These are phyloP conservation scores for Casuarius casuarius DNA, from an alignment of 2,113 vertebrate species.

Conservation along the genomic window DNA sequence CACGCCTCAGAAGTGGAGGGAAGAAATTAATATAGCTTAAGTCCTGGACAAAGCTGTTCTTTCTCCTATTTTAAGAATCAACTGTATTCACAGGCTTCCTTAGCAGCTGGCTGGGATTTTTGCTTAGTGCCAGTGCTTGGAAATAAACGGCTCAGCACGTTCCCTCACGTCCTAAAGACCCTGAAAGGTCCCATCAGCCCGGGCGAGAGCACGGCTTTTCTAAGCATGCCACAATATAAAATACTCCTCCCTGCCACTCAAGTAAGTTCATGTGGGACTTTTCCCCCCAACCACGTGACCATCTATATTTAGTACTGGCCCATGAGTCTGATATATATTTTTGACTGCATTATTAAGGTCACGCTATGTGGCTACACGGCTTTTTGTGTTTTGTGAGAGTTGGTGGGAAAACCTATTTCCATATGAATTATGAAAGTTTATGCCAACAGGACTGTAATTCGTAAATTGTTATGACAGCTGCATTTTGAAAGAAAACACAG, in stretches of 20 bases:
- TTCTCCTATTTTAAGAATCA: neutral
- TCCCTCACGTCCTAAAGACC: conserved; percentile 18
- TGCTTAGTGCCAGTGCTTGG: neutral
- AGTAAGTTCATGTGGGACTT: neutral
- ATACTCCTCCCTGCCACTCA: neutral
- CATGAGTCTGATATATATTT: rapidly evolving
- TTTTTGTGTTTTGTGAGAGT: neutral
- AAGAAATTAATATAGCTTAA: neutral
- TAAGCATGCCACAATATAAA: neutral
- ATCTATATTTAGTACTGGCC: neutral
- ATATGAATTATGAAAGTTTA: neutral
- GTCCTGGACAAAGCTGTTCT: neutral
- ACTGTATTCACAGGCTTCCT: neutral
- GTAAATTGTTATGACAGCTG: conserved; percentile 12
- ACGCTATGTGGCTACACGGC: neutral
- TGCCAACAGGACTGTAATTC: conserved; percentile 15
- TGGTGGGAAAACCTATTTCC: conserved; percentile 4
- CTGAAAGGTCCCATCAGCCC: neutral
- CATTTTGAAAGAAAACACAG: conserved; percentile 25
- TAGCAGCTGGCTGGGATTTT: conserved; percentile 9
- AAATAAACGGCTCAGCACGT: conserved; percentile 23
- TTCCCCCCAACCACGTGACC: neutral
- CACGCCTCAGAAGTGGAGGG: neutral
- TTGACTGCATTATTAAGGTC: neutral
- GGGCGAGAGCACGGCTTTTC: neutral